Evolutionary conservation across 2,888 invertebrate species (phyloP).

Genomic region (Metellina segmentata): DNA sequence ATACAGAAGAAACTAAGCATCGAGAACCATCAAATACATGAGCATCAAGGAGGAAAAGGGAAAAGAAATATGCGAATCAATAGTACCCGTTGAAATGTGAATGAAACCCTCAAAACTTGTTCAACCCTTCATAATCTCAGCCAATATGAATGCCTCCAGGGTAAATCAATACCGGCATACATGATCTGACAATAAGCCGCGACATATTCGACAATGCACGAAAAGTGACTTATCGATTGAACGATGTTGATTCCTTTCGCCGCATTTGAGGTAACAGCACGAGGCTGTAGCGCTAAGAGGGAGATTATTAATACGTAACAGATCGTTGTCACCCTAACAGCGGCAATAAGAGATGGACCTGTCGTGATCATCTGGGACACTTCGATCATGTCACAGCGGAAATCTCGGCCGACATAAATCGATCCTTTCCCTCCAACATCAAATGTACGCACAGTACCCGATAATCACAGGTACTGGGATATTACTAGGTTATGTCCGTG

Average conservation of each 20-base stretch:
- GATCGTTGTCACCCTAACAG: conserved; percentile 27
- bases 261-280: conserved; percentile 21
- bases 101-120: not conserved
- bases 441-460: not conserved
- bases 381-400: conserved; percentile 32
- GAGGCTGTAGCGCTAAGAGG: not conserved
- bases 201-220: not conserved
- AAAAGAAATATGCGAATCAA: too few relatives aligned
- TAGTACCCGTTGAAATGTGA: too few relatives aligned
- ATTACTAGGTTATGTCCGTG: too few relatives aligned
- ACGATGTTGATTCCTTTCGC: not conserved
- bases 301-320: conserved; percentile 41
- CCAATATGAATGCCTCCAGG: not conserved
- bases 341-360: conserved; percentile 33
- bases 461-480: not conserved
- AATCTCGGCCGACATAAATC: conserved; percentile 31
- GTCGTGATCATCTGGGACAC: conserved; percentile 45
- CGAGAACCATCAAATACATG: too few relatives aligned
- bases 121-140: not conserved
- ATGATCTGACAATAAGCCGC: not conserved
- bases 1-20: too few relatives aligned
- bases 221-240: conserved; percentile 21
- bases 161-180: not conserved
- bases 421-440: not conserved
- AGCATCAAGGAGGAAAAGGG: too few relatives aligned